phyloP scores from a whole-genome alignment of 2,113 vertebrate genomes.

The Pipra filicauda region DNA sequence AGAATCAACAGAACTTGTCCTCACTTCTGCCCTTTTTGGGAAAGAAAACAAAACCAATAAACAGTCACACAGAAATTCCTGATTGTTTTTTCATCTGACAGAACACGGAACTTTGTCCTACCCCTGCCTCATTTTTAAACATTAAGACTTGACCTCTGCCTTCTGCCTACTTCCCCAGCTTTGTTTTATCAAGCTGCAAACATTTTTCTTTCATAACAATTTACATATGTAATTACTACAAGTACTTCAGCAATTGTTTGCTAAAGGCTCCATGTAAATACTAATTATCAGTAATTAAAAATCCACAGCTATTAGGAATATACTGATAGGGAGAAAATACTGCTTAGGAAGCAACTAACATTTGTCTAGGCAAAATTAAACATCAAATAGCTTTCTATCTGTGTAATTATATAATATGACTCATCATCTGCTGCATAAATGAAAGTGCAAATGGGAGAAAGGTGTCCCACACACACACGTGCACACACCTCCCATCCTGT shows the following conservation, averaged over 20 bases:
- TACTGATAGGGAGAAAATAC: conserved; percentile 73
- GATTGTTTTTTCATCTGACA: not conserved
- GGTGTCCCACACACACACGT: not conserved
- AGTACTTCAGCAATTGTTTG: conserved; percentile 77
- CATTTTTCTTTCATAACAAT: conserved; percentile 65
- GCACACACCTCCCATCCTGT: not conserved
- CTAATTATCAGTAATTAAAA: conserved; percentile 87
- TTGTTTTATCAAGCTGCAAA: conserved; percentile 36
- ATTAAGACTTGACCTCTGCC: conserved; percentile 20
- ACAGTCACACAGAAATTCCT: not conserved
- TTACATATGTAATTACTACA: conserved; percentile 79
- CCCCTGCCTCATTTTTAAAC: not conserved
- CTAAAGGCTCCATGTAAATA: conserved; percentile 83
- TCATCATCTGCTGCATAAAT: conserved; percentile 47
- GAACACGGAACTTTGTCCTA: not conserved
- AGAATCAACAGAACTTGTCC: not conserved
- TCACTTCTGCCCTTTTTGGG: not conserved
- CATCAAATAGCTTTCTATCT: conserved; percentile 64
- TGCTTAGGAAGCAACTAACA: conserved; percentile 61
- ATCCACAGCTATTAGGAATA: conserved; percentile 75
- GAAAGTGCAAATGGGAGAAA: not conserved
- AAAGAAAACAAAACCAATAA: not conserved
- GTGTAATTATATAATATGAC: conserved; percentile 55
- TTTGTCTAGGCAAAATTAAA: conserved; percentile 57
- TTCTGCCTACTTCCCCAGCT: not conserved